Evolutionary conservation across 2,113 vertebrate species (phyloP).

Genomic region (Catharus bicknelli): DNA sequence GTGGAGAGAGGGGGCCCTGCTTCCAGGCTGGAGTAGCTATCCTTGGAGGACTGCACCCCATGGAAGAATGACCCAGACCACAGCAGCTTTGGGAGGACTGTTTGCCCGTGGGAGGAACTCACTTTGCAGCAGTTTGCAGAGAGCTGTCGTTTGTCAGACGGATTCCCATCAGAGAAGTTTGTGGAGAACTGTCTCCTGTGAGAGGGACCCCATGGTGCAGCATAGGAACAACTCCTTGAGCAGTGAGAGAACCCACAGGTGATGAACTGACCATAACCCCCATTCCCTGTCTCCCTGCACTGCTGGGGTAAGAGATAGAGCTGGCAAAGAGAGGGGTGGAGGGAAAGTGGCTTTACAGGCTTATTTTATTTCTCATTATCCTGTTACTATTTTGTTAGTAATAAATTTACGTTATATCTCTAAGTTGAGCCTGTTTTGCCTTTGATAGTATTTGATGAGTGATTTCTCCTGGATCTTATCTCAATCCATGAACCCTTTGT

Average conservation of each 20-base stretch:
- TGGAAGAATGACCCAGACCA: fast-evolving
- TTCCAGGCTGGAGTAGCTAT: not conserved
- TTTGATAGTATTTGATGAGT: not conserved
- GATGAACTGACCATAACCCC: not conserved
- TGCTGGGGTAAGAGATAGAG: not conserved
- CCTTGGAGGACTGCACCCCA: not conserved
- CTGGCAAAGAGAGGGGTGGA: not conserved
- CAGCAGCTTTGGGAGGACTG: not conserved
- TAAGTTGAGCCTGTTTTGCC: not conserved
- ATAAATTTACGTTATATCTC: not conserved
- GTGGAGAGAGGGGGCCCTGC: too few relatives aligned
- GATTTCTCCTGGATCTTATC: not conserved
- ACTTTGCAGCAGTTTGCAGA: not conserved
- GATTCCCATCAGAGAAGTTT: not conserved
- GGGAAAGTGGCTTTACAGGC: not conserved
- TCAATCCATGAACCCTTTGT: not conserved
- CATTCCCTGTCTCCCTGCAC: too few relatives aligned
- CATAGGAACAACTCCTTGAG: not conserved
- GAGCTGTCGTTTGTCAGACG: not conserved
- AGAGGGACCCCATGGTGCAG: fast-evolving
- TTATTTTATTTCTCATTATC: not conserved
- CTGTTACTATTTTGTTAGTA: not conserved
- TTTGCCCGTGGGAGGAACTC: fast-evolving
- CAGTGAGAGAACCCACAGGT: not conserved
- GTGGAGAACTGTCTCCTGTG: not conserved